phyloP scores from a whole-genome alignment of 2,888 invertebrate genomes.

The Dyspetes luteomarginatus region DNA sequence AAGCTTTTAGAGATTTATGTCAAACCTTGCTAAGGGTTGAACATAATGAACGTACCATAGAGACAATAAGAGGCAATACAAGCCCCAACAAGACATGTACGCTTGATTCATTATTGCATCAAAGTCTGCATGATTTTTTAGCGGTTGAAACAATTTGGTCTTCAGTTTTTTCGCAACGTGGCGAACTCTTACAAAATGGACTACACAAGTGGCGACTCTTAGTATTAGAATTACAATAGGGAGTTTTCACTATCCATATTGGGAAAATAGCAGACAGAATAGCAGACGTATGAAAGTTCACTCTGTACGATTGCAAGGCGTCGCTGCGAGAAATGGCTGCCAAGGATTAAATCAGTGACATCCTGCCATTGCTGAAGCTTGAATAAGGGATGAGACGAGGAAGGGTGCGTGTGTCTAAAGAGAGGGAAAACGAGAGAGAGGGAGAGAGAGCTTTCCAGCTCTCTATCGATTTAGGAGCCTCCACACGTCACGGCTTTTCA shows the following conservation, averaged over 20 bases:
- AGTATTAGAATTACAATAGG: too few species aligned
- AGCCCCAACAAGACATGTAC: too few species aligned
- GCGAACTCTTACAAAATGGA: too few species aligned
- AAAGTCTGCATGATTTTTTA: background rate
- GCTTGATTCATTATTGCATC: too few species aligned
- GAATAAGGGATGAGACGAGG: slow-evolving; percentile 30
- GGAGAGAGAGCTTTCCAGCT: slow-evolving; percentile 46
- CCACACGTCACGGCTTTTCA: slow-evolving; percentile 16
- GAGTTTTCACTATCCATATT: too few species aligned
- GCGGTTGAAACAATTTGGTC: background rate
- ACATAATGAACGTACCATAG: too few species aligned
- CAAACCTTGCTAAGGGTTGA: too few species aligned
- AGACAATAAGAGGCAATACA: too few species aligned
- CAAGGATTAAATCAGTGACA: slow-evolving; percentile 74
- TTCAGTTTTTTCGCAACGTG: too few species aligned
- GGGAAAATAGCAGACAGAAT: too few species aligned
- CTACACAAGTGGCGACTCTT: too few species aligned
- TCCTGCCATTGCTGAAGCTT: slow-evolving; percentile 33
- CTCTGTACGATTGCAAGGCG: slow-evolving; percentile 7
- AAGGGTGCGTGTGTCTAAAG: slow-evolving; percentile 36
- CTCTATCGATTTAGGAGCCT: slow-evolving; percentile 65
- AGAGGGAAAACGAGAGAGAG: slow-evolving; percentile 60
- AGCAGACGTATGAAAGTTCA: background rate
- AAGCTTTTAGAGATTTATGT: too few species aligned
- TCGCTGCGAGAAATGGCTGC: slow-evolving; percentile 71